Evolutionary conservation across 2,113 vertebrate species (phyloP), one percentile per base, ranked within the genome.

Genomic region (Myotis yumanensis): DNA sequence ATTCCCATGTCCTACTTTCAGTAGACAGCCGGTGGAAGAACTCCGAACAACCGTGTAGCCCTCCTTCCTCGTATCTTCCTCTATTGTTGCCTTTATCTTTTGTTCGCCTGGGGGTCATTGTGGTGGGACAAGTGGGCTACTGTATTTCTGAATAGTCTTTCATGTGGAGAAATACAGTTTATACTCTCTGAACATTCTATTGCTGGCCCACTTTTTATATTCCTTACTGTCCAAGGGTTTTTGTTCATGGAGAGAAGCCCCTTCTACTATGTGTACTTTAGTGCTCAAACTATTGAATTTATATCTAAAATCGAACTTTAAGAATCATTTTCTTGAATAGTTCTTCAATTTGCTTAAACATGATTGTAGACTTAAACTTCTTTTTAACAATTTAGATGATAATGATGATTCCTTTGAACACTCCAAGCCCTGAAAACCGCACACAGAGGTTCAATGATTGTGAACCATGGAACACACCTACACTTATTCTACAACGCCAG

Each of bases 151-250:
- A 66, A 57, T 40, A 54, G 64, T n/a, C 85, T 89, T 94, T 89
- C 37, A 7, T 81, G n/a, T 87, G 72, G 46, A 72, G 51, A 93
- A 76, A 51, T 28, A 62, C 15, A 51, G 22, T 95, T 90, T n/a
- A 43, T 4, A 23, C n/a, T n/a, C 37, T 95, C 51, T 20, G 89
- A 23, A 54, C 51, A 28, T 46, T 86, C 75, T 93, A n/a, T 84
- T 71, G 25, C 66, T 97, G 92, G 87, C 84, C 91, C 30, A 84
- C 51, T 96, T 94, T 80, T 81, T 54, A n/a, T 72, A 30, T 79
- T 77, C 16, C 48, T 91, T 66, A 48, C 62, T 48, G 10, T 71
- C 35, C 35, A 52, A n/a, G 37, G 14, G 14, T 1, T 89, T 89
- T 91, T 94, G 30, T 87, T 91, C 22, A 8, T 20, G 6, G 51